Evolutionary conservation across 2,888 invertebrate species (phyloP).

Genomic region (Pachycephus smyrnensis): DNA sequence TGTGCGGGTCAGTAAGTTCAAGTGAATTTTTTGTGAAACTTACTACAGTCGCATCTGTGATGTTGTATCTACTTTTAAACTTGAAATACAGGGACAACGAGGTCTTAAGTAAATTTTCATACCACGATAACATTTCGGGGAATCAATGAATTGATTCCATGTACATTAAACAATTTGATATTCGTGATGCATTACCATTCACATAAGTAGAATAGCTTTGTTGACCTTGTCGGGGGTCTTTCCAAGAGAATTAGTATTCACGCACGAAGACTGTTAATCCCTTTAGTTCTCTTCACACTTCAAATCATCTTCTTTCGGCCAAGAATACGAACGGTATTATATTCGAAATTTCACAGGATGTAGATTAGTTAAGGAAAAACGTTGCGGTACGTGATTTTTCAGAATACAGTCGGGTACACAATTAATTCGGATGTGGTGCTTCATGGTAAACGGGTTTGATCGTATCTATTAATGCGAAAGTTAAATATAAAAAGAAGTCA

Average conservation of each 20-base stretch:
- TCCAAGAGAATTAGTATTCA: constrained; percentile 34
- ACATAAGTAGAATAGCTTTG: constrained; percentile 19
- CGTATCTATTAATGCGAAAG: neutral
- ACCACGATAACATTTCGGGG: neutral
- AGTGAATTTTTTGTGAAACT: neutral
- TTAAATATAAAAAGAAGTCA: neutral
- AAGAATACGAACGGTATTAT: neutral
- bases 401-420: neutral
- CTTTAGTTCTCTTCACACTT: neutral
- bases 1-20: neutral
- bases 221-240: constrained; percentile 39
- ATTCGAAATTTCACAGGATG: neutral
- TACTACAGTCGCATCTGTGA: neutral
- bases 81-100: neutral
- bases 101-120: neutral
- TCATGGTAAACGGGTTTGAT: neutral
- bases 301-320: neutral
- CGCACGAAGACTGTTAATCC: constrained; percentile 39
- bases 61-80: neutral
- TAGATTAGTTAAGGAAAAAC: neutral
- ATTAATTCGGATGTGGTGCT: neutral
- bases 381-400: neutral
- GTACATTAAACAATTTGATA: constrained; percentile 28
- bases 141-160: neutral
- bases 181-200: constrained; percentile 36